phyloP scores from a whole-genome alignment of 2,113 vertebrate species.

The Gymnobelideus leadbeateri region DNA sequence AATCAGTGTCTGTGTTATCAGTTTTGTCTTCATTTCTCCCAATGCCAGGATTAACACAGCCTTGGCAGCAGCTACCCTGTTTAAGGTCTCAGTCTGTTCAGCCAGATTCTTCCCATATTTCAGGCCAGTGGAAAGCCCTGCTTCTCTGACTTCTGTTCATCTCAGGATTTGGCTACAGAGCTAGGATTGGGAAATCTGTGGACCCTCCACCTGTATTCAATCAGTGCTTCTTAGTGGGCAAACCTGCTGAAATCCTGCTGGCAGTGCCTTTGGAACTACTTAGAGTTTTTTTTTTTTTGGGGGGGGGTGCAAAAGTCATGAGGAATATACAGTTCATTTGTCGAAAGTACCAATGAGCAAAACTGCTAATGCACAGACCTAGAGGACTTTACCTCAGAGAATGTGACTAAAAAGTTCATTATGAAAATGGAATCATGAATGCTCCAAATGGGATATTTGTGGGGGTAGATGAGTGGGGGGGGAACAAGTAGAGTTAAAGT shows the following conservation, averaged over 20 bases:
- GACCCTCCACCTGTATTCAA: slow-evolving; percentile 27
- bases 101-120: slow-evolving; percentile 36
- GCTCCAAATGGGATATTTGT: background rate
- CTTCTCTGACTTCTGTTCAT: slow-evolving; percentile 56
- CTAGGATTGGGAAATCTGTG: slow-evolving; percentile 45
- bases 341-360: slow-evolving; percentile 60
- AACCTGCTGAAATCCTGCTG: slow-evolving; percentile 62
- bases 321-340: slow-evolving; percentile 69
- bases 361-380: slow-evolving; percentile 41
- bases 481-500: background rate
- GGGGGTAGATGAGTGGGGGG: too few species aligned
- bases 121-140: slow-evolving; percentile 39
- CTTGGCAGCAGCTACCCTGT: slow-evolving; percentile 26
- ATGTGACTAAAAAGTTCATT: background rate
- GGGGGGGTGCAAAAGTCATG: slow-evolving; percentile 54
- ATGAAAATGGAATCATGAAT: slow-evolving; percentile 9
- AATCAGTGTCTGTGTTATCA: slow-evolving; percentile 23
- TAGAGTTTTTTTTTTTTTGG: too few species aligned
- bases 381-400: background rate
- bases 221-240: slow-evolving; percentile 66
- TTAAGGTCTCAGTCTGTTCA: slow-evolving; percentile 35
- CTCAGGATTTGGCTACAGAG: slow-evolving; percentile 18
- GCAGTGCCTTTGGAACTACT: background rate
- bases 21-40: slow-evolving; percentile 1
- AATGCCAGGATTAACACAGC: slow-evolving; percentile 49